A percentile compares a stretch with the other conserved stretches of the same genome.
Evolutionary conservation across 2,113 vertebrate species (phyloP).

Genomic region (Tupaia tana): DNA sequence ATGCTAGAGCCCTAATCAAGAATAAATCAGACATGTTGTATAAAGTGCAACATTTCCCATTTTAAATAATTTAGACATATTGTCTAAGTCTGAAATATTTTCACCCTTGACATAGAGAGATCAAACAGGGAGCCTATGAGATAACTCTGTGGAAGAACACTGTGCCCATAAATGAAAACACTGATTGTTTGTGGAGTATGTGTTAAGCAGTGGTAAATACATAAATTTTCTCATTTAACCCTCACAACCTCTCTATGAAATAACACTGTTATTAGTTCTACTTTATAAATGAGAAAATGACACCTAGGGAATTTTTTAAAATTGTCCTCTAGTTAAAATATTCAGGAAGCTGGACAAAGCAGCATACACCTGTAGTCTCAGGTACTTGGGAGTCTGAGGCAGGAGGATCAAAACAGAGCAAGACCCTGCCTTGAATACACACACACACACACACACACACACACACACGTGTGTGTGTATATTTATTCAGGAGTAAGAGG

Average conservation of each 20-base stretch:
- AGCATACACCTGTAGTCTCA: too few relatives aligned
- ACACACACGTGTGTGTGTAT: too few relatives aligned
- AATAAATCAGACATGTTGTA: conserved; percentile 10
- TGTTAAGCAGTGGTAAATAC: not conserved
- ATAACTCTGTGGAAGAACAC: not conserved
- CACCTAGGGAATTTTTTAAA: not conserved
- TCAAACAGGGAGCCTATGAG: not conserved
- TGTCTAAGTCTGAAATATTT: not conserved
- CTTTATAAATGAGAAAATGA: conserved; percentile 2
- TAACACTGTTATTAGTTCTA: not conserved
- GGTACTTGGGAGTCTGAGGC: too few relatives aligned
- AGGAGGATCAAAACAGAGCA: too few relatives aligned
- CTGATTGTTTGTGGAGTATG: not conserved
- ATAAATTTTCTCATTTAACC: conserved; percentile 36
- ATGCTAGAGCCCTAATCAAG: not conserved
- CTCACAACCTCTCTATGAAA: conserved; percentile 32
- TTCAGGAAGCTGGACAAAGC: too few relatives aligned
- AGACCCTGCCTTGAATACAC: too few relatives aligned
- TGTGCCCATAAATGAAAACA: not conserved
- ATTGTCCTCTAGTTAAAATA: not conserved
- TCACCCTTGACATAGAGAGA: not conserved
- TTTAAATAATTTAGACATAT: conserved; percentile 2
- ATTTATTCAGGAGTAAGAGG: not conserved
- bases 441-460: too few relatives aligned
- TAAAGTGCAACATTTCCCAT: not conserved